A percentile compares a stretch with the other conserved stretches of the same genome.
phyloP scores from a whole-genome alignment of 2,888 invertebrate genomes.

The Sphecodes monilicornis region DNA sequence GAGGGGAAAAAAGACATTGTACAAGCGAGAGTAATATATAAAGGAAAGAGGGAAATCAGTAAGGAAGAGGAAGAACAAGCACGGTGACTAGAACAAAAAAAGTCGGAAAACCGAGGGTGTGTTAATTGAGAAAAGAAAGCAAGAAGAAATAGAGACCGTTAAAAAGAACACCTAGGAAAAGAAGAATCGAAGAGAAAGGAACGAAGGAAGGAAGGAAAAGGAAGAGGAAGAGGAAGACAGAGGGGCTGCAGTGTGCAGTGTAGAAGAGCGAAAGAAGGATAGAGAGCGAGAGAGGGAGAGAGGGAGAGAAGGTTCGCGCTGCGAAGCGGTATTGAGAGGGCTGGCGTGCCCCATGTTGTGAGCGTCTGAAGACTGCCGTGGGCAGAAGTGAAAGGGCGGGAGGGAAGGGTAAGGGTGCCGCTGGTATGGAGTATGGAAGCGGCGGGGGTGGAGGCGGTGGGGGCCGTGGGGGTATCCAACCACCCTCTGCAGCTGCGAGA shows the following conservation, averaged over 20 bases:
- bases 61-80: neutral
- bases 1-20: neutral
- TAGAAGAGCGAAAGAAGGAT: slow-evolving; percentile 36
- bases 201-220: slow-evolving; percentile 21
- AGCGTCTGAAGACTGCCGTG: slow-evolving; percentile 80
- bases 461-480: slow-evolving; percentile 82
- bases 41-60: neutral
- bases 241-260: slow-evolving; percentile 35
- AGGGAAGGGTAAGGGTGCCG: slow-evolving; percentile 76
- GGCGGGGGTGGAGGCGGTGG: slow-evolving; percentile 75
- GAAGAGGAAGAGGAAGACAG: slow-evolving; percentile 25
- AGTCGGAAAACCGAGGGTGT: slow-evolving; percentile 39
- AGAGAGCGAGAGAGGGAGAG: slow-evolving; percentile 29
- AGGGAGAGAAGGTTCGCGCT: slow-evolving; percentile 42
- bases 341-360: slow-evolving; percentile 82
- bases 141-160: slow-evolving; percentile 36
- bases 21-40: slow-evolving; percentile 7
- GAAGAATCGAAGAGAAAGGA: slow-evolving; percentile 18
- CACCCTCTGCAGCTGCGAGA: slow-evolving; percentile 80
- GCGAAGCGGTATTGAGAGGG: slow-evolving; percentile 70
- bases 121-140: slow-evolving; percentile 31
- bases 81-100: slow-evolving; percentile 2
- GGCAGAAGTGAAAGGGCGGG: slow-evolving; percentile 73
- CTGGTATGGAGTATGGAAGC: slow-evolving; percentile 83
- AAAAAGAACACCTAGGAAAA: slow-evolving; percentile 40